Conservation (phyloP, 2,797 vertebrate genomes). For the Etheostoma nigrum region DNA sequence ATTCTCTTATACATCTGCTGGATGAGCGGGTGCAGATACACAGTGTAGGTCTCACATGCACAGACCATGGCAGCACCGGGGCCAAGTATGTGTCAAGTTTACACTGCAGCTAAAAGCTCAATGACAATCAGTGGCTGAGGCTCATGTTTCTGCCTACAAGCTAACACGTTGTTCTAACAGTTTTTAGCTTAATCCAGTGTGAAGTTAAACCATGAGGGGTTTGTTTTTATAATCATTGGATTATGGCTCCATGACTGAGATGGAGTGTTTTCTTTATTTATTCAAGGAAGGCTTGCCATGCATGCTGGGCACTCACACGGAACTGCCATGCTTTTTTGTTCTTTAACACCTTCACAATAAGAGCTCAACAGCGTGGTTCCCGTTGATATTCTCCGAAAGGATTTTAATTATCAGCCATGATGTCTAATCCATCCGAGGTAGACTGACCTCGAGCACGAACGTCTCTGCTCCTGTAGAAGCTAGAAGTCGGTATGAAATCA, state of each 20-base stretch:
- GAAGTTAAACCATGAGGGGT: conserved; percentile 2
- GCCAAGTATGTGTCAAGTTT: conserved; percentile 22
- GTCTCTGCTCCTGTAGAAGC: too few relatives aligned
- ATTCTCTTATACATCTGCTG: conserved; percentile 39
- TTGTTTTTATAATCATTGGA: not conserved
- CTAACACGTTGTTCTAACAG: not conserved
- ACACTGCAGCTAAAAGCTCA: not conserved
- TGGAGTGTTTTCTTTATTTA: not conserved
- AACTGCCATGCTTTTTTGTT: not conserved
- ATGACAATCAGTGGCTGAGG: not conserved
- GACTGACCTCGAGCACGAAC: too few relatives aligned
- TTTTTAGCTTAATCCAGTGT: not conserved
- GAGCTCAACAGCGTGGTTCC: too few relatives aligned
- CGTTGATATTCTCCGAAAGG: too few relatives aligned
- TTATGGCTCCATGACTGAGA: not conserved
- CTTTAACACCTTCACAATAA: too few relatives aligned
- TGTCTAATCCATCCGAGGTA: too few relatives aligned
- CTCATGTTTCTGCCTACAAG: not conserved
- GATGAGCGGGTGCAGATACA: conserved; percentile 27
- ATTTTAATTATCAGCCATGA: too few relatives aligned
- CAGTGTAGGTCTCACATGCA: not conserved
- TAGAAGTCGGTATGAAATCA: too few relatives aligned
- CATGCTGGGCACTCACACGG: not conserved
- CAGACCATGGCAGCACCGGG: not conserved
- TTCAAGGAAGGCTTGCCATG: not conserved